Conservation (phyloP, 1,140 invertebrate species). For the Chymomyza costata region DNA sequence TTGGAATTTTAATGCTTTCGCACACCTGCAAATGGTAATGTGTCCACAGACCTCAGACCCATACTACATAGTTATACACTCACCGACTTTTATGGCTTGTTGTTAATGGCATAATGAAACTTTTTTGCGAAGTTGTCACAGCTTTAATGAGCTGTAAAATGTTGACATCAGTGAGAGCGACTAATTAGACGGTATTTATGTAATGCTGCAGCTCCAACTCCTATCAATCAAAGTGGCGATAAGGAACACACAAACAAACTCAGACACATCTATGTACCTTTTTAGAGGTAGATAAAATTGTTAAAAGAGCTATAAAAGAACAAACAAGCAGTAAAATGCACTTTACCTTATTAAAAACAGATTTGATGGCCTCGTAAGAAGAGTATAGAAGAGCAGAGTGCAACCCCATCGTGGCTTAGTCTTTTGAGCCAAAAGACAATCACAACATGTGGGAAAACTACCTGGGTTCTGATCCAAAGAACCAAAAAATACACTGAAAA, state of each 20-base stretch:
- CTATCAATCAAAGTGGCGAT: too few relatives aligned
- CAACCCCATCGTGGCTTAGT: too few relatives aligned
- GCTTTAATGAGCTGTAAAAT: conserved; percentile 1
- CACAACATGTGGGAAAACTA: too few relatives aligned
- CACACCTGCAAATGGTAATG: conserved; percentile 66
- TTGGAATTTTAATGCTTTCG: conserved; percentile 72
- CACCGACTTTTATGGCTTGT: conserved; percentile 34
- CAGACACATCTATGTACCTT: too few relatives aligned
- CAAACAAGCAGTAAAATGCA: conserved; percentile 19
- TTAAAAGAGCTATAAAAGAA: background rate
- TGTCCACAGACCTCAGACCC: too few relatives aligned
- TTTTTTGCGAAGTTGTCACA: conserved; percentile 9
- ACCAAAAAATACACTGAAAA: too few relatives aligned
- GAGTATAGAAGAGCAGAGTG: too few relatives aligned
- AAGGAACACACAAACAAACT: too few relatives aligned
- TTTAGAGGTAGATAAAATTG: too few relatives aligned
- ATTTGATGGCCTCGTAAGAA: too few relatives aligned
- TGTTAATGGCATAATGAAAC: background rate
- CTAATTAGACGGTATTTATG: conserved; percentile 15
- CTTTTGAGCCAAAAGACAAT: too few relatives aligned
- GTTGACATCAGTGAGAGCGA: background rate
- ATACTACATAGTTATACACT: conserved; percentile 52
- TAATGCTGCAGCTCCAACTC: conserved; percentile 5
- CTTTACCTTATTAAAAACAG: conserved; percentile 40
- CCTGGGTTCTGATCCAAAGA: too few relatives aligned